A percentile compares a stretch with the other conserved stretches of the same genome.
These are phyloP conservation scores for Pseudorhombus dupliciocellatus DNA, from an alignment of 2,113 vertebrate species.

Conservation along the genomic window DNA sequence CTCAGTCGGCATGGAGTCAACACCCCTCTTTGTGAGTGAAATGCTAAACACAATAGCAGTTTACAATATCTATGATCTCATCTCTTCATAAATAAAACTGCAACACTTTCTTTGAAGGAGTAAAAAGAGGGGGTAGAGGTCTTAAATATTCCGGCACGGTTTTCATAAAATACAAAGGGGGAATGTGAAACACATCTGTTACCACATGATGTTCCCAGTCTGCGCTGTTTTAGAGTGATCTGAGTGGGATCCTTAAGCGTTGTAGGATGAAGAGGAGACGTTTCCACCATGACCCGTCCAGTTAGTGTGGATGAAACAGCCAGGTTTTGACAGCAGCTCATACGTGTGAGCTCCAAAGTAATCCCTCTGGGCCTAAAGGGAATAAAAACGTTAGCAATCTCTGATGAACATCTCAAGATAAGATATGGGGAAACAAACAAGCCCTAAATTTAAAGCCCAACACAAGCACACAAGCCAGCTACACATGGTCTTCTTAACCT, in stretches of 20 bases:
- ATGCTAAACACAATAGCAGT: conserved; percentile 7
- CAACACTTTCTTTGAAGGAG: conserved; percentile 16
- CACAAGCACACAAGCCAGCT: not conserved
- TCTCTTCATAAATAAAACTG: conserved; percentile 67
- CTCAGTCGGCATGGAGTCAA: conserved; percentile 6
- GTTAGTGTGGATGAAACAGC: conserved; percentile 91
- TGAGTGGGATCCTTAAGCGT: conserved; percentile 78
- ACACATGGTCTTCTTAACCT: conserved; percentile 38
- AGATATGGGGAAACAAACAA: not conserved
- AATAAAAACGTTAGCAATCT: not conserved
- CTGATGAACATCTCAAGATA: not conserved
- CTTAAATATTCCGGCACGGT: conserved; percentile 25
- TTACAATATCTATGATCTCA: conserved; percentile 42
- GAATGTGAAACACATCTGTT: conserved; percentile 59
- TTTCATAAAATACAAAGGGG: conserved; percentile 10
- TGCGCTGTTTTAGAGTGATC: not conserved
- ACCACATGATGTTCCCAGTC: not conserved
- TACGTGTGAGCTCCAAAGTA: conserved; percentile 98
- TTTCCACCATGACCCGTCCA: conserved; percentile 95
- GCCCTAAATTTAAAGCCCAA: too few relatives aligned
- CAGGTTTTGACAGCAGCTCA: conserved; percentile 88
- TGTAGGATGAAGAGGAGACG: conserved; percentile 93
- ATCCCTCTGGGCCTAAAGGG: conserved; percentile 91
- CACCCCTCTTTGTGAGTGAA: not conserved
- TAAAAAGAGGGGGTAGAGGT: conserved; percentile 22